A percentile compares a stretch with the other conserved stretches of the same genome.
phyloP scores from a whole-genome alignment of 2,888 invertebrate species.

The Eurytoma californica region DNA sequence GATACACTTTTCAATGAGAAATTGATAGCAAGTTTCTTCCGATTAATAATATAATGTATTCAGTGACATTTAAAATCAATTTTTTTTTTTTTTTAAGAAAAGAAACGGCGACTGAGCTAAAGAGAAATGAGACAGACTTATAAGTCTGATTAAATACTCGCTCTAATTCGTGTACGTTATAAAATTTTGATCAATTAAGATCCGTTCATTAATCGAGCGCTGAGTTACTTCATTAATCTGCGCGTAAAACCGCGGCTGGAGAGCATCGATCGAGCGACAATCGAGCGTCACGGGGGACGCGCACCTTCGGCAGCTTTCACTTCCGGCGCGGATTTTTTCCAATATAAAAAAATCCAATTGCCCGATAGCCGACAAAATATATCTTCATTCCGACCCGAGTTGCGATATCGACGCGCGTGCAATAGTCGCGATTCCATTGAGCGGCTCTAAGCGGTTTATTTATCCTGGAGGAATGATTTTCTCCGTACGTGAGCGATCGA shows the following conservation, averaged over 20 bases:
- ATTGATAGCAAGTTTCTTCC: too few species aligned
- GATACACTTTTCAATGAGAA: too few species aligned
- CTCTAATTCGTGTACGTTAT: not conserved
- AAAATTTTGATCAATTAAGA: not conserved
- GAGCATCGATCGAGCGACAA: constrained; percentile 39
- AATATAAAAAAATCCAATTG: constrained; percentile 42
- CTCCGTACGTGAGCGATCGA: too few species aligned
- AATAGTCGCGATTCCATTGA: constrained; percentile 5
- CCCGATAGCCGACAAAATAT: constrained; percentile 14
- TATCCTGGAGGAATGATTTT: not conserved
- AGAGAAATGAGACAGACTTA: too few species aligned
- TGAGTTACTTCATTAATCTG: not conserved
- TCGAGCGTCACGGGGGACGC: constrained; percentile 17
- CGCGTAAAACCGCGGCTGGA: not conserved
- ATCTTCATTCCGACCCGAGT: constrained; percentile 3
- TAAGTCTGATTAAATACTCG: too few species aligned
- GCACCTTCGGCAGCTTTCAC: constrained; percentile 48
- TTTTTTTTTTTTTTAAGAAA: too few species aligned
- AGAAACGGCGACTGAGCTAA: too few species aligned
- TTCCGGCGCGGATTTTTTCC: constrained; percentile 49
- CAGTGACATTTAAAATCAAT: too few species aligned
- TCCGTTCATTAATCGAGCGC: too few species aligned
- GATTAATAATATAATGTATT: too few species aligned
- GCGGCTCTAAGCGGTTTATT: not conserved
- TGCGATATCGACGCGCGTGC: not conserved